Conservation (phyloP, 2,888 invertebrate genomes). For the Gastrophysa polygoni region DNA sequence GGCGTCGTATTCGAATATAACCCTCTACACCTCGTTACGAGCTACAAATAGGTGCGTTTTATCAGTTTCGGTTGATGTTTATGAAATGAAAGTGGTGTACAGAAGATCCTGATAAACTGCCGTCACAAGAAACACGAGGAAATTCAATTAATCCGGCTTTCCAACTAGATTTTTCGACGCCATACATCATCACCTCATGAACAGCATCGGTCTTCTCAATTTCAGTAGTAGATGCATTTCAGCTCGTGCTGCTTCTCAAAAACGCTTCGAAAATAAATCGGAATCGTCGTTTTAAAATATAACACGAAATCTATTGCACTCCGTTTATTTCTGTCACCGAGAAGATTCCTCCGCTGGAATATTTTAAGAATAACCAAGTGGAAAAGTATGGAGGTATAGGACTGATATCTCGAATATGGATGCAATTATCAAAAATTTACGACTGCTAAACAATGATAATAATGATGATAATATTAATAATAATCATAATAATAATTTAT, state of each 20-base stretch:
- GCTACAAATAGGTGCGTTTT: neutral
- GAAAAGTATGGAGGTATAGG: too few species aligned
- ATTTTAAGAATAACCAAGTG: too few species aligned
- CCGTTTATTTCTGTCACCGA: neutral
- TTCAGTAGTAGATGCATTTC: neutral
- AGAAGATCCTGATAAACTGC: neutral
- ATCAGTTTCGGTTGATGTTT: neutral
- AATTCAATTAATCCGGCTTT: constrained; percentile 31
- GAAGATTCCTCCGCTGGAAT: constrained; percentile 4
- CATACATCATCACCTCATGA: constrained; percentile 24
- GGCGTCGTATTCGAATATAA: too few species aligned
- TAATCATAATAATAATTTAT: too few species aligned
- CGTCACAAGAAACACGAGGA: constrained; percentile 22
- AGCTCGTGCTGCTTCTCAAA: neutral
- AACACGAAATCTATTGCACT: neutral
- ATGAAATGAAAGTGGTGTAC: neutral
- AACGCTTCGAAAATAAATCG: neutral
- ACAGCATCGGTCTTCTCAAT: neutral
- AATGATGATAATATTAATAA: too few species aligned
- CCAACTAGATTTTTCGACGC: constrained; percentile 27
- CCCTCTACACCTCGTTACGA: too few species aligned
- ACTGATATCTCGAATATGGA: too few species aligned
- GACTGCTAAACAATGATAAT: too few species aligned
- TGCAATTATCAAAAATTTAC: too few species aligned
- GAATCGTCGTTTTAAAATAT: neutral